Evolutionary conservation across 2,888 invertebrate genomes (phyloP), one percentile per base, ranked within the genome.

Genomic region (Chloromyia formosa): DNA sequence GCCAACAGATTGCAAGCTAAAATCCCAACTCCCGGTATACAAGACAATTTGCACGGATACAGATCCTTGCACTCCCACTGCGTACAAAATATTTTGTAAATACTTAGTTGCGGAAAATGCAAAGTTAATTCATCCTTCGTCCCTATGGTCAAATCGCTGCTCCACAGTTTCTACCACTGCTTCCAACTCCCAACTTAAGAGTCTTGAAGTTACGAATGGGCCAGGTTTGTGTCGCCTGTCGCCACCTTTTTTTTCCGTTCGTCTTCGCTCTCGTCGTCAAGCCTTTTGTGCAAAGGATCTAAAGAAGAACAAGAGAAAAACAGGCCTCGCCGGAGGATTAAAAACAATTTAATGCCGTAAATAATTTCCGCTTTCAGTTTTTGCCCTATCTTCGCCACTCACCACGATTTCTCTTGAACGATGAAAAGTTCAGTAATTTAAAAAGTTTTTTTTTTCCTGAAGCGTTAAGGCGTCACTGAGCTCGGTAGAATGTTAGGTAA

Each of bases 321-420:
- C 18, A 61, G 14, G 23, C 20, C 27, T 16, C 62, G 5, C 62
- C 10, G 18, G 20, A 10, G 42, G 40, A 40, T 64, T 42, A 16
- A 18, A 64, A 64, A 18, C 42, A 40, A 64, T 64, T 64, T 64
- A 40, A 64, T 23, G 62, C 42, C 42, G 42, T 64, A 64, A 64
- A 64, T 64, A 42, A 64, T 64, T 64, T 64, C 62, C 62, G 62
- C 42, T 42, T 16, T 64, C 62, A 64, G 16, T 40, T 35, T 64
- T 61, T 23, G 14, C 18, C 18, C n/a, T 14, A 16, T 61, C 18
- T 61, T 27, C 2, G 2, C 35, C 1, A 14, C 7, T 27, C 23
- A 3, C 42, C 16, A 18, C 10, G 5, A 22, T 16, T 20, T 49
- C 49, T 49, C 18, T 56, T 18, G 14, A 10, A 18, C 22, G 56